phyloP scores from a whole-genome alignment of 1,140 invertebrate species.

The Apis dorsata region DNA sequence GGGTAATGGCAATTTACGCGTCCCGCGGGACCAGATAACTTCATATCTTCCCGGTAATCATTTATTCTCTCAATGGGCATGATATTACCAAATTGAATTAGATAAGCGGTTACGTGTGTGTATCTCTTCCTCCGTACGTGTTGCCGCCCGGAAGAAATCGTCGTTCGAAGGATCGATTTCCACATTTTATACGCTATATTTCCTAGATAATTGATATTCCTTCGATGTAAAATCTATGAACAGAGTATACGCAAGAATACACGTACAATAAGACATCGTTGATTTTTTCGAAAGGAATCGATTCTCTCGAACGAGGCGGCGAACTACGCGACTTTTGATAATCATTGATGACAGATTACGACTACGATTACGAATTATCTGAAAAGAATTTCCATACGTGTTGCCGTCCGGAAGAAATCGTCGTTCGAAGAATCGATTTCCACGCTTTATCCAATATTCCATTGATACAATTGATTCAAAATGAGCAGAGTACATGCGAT shows the following conservation, averaged over 20 bases:
- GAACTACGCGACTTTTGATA: neutral
- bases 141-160: constrained; percentile 37
- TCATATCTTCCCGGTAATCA: constrained; percentile 79
- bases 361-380: constrained; percentile 15
- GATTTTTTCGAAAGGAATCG: neutral
- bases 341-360: constrained; percentile 53
- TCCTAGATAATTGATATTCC: too few species aligned
- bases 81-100: constrained; percentile 81
- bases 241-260: too few species aligned
- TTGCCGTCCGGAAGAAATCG: too few species aligned
- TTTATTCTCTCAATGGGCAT: constrained; percentile 79
- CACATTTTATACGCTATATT: too few species aligned
- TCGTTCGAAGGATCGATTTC: too few species aligned
- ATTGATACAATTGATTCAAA: too few species aligned
- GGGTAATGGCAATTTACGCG: constrained; percentile 79
- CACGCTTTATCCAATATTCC: too few species aligned
- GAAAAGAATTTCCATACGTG: neutral
- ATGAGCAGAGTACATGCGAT: too few species aligned
- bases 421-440: too few species aligned
- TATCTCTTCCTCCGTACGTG: constrained; percentile 65
- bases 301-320: too few species aligned
- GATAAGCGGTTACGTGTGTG: constrained; percentile 73
- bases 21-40: constrained; percentile 79
- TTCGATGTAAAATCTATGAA: too few species aligned
- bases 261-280: too few species aligned